These are phyloP conservation scores for Oxyscelio sp. DNA, from an alignment of 2,888 invertebrate species.

Conservation along the genomic window DNA sequence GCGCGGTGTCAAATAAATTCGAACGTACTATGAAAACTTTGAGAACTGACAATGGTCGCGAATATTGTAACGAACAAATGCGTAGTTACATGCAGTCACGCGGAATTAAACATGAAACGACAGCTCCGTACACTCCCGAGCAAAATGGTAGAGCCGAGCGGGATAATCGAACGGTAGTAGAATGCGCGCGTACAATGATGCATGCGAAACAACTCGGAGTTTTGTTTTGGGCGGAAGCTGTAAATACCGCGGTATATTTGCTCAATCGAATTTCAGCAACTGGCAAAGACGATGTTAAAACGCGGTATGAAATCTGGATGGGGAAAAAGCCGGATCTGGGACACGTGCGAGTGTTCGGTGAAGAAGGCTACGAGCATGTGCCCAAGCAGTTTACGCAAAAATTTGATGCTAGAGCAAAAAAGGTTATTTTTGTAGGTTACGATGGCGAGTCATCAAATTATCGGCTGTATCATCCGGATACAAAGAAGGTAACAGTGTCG, in stretches of 20 bases:
- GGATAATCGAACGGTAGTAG: not conserved
- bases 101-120: not conserved
- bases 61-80: too few relatives aligned
- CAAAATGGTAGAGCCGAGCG: slow-evolving; percentile 6
- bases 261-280: slow-evolving; percentile 15
- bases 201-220: slow-evolving; percentile 66
- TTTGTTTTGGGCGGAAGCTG: slow-evolving; percentile 50
- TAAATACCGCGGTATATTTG: slow-evolving; percentile 45
- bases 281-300: not conserved
- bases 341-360: slow-evolving; percentile 70
- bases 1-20: slow-evolving; percentile 27
- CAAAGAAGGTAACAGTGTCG: slow-evolving; percentile 27
- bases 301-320: slow-evolving; percentile 54
- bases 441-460: slow-evolving; percentile 53
- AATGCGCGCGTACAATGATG: not conserved
- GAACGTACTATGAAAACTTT: slow-evolving; percentile 21
- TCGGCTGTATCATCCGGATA: slow-evolving; percentile 40
- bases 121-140: slow-evolving; percentile 25
- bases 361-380: slow-evolving; percentile 57
- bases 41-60: too few relatives aligned
- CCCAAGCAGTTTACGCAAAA: slow-evolving; percentile 71
- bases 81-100: not conserved
- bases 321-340: slow-evolving; percentile 62
- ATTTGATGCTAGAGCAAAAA: slow-evolving; percentile 71
- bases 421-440: slow-evolving; percentile 73